A percentile compares a stretch with the other conserved stretches of the same genome.
phyloP scores from a whole-genome alignment of 2,888 invertebrate genomes.

The Lutraria lutraria region DNA sequence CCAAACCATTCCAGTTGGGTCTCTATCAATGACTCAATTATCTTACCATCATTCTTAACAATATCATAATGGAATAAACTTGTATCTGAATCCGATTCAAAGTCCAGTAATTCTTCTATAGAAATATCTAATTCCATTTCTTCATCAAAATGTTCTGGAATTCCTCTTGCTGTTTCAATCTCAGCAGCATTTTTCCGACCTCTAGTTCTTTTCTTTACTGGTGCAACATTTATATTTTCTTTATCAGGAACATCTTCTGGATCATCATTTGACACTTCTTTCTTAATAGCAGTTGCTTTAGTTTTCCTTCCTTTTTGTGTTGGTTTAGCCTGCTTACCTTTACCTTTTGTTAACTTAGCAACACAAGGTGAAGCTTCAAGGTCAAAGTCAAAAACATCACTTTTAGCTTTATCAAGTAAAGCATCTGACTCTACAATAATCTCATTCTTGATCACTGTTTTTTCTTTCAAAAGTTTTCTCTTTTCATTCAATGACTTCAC shows the following conservation, averaged over 20 bases:
- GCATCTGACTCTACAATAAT: slow-evolving; percentile 1
- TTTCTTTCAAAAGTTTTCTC: neutral
- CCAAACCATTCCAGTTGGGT: neutral
- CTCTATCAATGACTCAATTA: neutral
- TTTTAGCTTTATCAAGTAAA: neutral
- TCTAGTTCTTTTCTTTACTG: slow-evolving; percentile 9
- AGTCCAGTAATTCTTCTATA: slow-evolving; percentile 26
- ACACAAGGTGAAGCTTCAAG: slow-evolving; percentile 47
- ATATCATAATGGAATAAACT: neutral
- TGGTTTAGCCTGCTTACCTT: slow-evolving; percentile 20
- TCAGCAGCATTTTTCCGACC: slow-evolving; percentile 19
- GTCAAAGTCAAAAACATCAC: slow-evolving; percentile 55
- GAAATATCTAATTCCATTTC: slow-evolving; percentile 31
- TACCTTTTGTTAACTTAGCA: slow-evolving; percentile 34
- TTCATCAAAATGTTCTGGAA: slow-evolving; percentile 2
- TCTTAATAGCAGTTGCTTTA: slow-evolving; percentile 13
- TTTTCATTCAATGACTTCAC: slow-evolving; percentile 15
- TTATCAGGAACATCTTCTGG: slow-evolving; percentile 12
- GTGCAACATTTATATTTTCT: slow-evolving; percentile 27
- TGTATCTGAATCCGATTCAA: slow-evolving; percentile 16
- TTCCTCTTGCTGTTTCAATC: slow-evolving; percentile 27
- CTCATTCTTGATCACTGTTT: neutral
- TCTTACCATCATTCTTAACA: neutral
- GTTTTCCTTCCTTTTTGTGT: slow-evolving; percentile 32
- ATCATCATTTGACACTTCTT: slow-evolving; percentile 8